Conservation (phyloP, 2,888 invertebrate genomes). For the Nomada ruficornis region DNA sequence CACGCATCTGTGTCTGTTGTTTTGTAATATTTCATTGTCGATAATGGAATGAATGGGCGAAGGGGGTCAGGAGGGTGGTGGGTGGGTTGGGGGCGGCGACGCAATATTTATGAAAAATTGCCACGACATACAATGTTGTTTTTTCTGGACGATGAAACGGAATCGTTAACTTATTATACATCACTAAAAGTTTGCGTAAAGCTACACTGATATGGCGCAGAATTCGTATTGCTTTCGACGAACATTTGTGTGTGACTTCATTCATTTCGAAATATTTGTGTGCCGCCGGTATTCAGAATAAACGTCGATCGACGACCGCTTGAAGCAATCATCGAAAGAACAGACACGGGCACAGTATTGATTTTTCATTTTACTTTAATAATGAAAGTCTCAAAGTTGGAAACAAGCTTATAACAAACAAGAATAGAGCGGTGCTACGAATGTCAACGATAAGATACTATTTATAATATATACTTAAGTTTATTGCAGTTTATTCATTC, state of each 20-base stretch:
- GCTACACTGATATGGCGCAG: slow-evolving; percentile 7
- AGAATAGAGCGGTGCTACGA: not conserved
- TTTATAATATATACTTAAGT: slow-evolving; percentile 12
- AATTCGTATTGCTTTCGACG: slow-evolving; percentile 17
- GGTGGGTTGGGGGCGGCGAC: not conserved
- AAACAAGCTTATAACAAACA: slow-evolving; percentile 11
- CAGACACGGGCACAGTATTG: slow-evolving; percentile 13
- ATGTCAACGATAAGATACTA: slow-evolving; percentile 15
- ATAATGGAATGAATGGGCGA: not conserved
- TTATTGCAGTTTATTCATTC: slow-evolving; percentile 20
- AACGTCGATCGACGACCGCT: not conserved
- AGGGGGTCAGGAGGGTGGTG: too few relatives aligned
- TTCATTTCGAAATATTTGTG: not conserved
- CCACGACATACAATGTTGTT: slow-evolving; percentile 17
- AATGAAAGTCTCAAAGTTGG: not conserved
- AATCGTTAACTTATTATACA: slow-evolving; percentile 13
- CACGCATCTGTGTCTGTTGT: slow-evolving; percentile 18
- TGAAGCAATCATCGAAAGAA: not conserved
- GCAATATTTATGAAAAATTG: slow-evolving; percentile 28
- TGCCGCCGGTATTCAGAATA: slow-evolving; percentile 42
- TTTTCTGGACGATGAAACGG: slow-evolving; percentile 9
- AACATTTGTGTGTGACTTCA: not conserved
- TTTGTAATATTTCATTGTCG: not conserved
- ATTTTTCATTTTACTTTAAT: slow-evolving; percentile 3
- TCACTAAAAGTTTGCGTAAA: not conserved